Evolutionary conservation across 1,140 invertebrate genomes (phyloP).

Genomic region (Heterodera carotae): DNA sequence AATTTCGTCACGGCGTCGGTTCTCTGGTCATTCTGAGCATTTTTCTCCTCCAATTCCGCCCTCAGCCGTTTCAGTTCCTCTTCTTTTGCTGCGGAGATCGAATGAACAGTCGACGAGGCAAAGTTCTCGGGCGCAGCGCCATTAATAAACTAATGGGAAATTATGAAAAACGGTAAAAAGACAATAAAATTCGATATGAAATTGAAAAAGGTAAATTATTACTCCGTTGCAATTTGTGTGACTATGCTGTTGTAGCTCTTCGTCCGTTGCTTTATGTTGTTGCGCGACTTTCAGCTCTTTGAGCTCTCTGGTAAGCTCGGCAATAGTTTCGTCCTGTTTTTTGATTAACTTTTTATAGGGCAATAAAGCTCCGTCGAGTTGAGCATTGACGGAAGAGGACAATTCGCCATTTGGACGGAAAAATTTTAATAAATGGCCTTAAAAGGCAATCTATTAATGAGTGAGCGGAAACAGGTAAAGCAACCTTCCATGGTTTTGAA

Average conservation of each 20-base stretch:
- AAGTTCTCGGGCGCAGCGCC: constrained; percentile 9
- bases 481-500: constrained; percentile 68
- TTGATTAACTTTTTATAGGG: constrained; percentile 85
- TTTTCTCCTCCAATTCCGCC: constrained; percentile 34
- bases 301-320: constrained; percentile 75
- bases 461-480: not conserved
- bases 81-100: not conserved
- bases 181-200: no score
- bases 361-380: constrained; percentile 67
- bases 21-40: constrained; percentile 24
- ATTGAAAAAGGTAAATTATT: no score
- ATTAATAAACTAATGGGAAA: constrained; percentile 5
- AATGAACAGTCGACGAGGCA: not conserved
- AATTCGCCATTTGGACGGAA: constrained; percentile 48
- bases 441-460: not conserved
- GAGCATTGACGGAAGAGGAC: constrained; percentile 24
- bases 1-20: constrained; percentile 42
- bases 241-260: constrained; percentile 66
- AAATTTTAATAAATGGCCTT: constrained; percentile 56
- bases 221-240: constrained; percentile 23
- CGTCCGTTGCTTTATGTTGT: constrained; percentile 60
- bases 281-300: constrained; percentile 75
- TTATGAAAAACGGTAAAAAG: no score
- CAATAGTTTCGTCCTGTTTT: constrained; percentile 77
- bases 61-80: constrained; percentile 12